Evolutionary conservation across 2,888 invertebrate genomes (phyloP), one percentile per base, ranked within the genome.

Genomic region (Macrosoma leucophasiata): DNA sequence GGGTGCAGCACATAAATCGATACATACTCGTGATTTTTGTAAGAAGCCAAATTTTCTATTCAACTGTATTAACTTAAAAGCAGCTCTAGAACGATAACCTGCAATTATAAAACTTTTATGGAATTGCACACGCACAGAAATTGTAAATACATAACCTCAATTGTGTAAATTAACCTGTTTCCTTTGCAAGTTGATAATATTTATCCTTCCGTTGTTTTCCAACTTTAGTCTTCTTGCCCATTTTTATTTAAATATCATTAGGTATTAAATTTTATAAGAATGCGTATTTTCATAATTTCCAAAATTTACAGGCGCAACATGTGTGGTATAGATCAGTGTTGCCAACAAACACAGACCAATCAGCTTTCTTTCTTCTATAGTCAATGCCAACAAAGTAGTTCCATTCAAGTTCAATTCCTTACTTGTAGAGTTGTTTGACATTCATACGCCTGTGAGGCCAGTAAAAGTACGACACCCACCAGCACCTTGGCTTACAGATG

Each of bases 141-240:
- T 14, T 23, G n/a, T 2, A 9, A 19, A 12, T 13, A 8, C 6
- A 19, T 9, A 18, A 11, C 4, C 4, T 7, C 17, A 17, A n/a
- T 11, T 4, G 7, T 9, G 11, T 13, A 33, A 28, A 62, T 67
- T 70, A 82, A 96, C 97, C 98, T 58, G 97, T 96, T 87, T 99
- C 98, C 77, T 99, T 99, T 6, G 99, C 98, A 56, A 99, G 86
- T 63, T 97, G 95, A 81, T 99, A 99, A 79, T 94, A 99, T 87
- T 96, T 98, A 89, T 99, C 99, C 77, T 94, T 95, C 27, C 99
- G 90, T 71, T 97, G 94, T 85, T 98, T 99, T 88, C 98, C 99
- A 72, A 95, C 89, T 91, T 98, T 98, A 7, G 89, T 85, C 75
- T 98, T 99, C 73, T 95, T 95, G 30, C 95, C 96, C 97, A 97